Evolutionary conservation across 2,888 invertebrate species (phyloP), one percentile per base, ranked within the genome.

Genomic region (Byasa hedistus): DNA sequence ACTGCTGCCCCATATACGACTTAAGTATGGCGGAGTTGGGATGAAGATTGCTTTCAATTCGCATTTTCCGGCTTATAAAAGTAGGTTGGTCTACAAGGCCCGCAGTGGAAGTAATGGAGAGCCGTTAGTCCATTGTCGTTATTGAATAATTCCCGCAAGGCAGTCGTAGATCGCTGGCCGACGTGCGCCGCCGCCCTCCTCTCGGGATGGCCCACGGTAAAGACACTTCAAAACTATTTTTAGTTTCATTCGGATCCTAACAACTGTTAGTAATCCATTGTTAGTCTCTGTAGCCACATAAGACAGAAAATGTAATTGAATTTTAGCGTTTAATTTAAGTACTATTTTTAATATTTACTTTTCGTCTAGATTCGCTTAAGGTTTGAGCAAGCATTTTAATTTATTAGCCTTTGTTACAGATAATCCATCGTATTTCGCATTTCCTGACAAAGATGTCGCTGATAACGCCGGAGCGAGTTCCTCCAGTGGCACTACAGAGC

Each of bases 371-470:
- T 1, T 4, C n/a, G 17, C 15, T 44, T 2, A 44, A 48, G n/a
- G 4, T 48, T 48, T 19, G 19, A 48, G 19, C 48, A 48, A 48
- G 19, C 19, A 2, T 15, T 48, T 48, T 48, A 19, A 19, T 48
- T 15, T 15, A 48, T 48, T 48, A 0, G 57, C 19, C 70, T 75
- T 80, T 89, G 83, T 91, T 93, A 74, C 93, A 95, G 96, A 96
- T 89, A 96, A 96, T 85, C 96, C 96, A 57, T 95, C 95, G 70
- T 96, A 96, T 83, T 96, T 96, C 84, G 93, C 95, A 77, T 86
- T 95, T 76, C 92, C 93, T 72, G 91, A 93, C 78, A 92, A 89
- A 72, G 87, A 90, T 83, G 86, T 85, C 64, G 75, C 86, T 8
- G 87, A 89, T 66, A 82, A 78, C 72, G 79, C 79, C 27, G 84